Conservation (phyloP, 2,888 invertebrate genomes). For the Odontocolon sp. region DNA sequence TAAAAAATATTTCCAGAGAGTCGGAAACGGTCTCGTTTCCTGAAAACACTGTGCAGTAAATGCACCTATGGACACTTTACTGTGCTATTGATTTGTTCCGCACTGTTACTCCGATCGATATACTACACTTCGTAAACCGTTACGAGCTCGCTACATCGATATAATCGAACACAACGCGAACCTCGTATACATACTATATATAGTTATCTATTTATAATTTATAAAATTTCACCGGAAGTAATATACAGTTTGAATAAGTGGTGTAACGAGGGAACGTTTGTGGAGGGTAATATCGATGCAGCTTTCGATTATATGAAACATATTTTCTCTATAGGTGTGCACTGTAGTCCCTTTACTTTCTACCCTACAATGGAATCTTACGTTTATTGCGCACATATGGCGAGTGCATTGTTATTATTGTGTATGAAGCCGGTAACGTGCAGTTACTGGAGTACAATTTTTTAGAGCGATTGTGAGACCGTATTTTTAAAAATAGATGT, state of each 20-base stretch:
- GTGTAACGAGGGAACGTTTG: conserved; percentile 1
- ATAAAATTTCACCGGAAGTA: conserved; percentile 9
- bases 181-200: not conserved
- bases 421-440: no score
- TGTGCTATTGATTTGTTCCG: conserved; percentile 21
- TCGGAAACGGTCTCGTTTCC: no score
- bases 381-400: no score
- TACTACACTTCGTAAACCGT: conserved; percentile 26
- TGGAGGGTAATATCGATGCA: conserved; percentile 28
- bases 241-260: conserved; percentile 26
- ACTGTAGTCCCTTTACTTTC: conserved; percentile 36
- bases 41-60: no score
- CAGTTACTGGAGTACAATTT: no score
- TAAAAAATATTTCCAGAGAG: no score
- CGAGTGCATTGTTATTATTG: no score
- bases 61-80: no score
- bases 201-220: no score
- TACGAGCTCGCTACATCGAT: conserved; percentile 29
- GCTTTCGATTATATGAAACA: conserved; percentile 28
- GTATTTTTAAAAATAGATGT: no score
- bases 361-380: no score
- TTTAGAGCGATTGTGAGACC: no score
- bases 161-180: conserved; percentile 18
- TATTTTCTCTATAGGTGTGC: conserved; percentile 27
- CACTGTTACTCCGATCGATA: conserved; percentile 19